Base-by-base conservation (phyloP, 2,797 vertebrate genomes). In the Bradypodion pumilum region DNA sequence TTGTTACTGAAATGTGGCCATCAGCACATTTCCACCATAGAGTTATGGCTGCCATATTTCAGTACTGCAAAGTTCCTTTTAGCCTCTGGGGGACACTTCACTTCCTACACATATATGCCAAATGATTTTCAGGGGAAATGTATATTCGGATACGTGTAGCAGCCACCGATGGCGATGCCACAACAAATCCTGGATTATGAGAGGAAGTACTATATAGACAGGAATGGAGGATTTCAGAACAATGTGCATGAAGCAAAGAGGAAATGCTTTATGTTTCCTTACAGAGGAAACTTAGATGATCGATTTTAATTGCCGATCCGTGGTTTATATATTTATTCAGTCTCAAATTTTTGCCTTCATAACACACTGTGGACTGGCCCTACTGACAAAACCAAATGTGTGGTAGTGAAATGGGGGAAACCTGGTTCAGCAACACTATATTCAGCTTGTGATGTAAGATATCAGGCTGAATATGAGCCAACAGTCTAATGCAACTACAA, bases 341-440 rank as follows among this genome's bases (percentile, higher is more conserved):
- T 13, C 59, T 0, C 0, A 37, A 13, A n/a, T 3, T 1, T 1
- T 44, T 46, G 25, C 40, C 21, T 72, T 70, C 70, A 72, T 46
- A 72, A 62, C 65, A 79, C 44, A 79, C 6, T 79, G 25, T 79
- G 44, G 35, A 79, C 7, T 79, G 12, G 13, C 63, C 46, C n/a
- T 37, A 46, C 19, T 76, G 52, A 25, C 32, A 29, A n/a, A n/a
- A n/a, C n/a, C n/a, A n/a, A n/a, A n/a, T n/a, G n/a, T n/a, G n/a
- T n/a, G n/a, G n/a, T n/a, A n/a, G n/a, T n/a, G n/a, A n/a, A n/a
- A n/a, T n/a, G n/a, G n/a, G n/a, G n/a, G n/a, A n/a, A n/a, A n/a
- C n/a, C n/a, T n/a, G n/a, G n/a, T n/a, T n/a, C n/a, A n/a, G n/a
- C n/a, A n/a, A n/a, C n/a, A n/a, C n/a, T n/a, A n/a, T n/a, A n/a